Evolutionary conservation across 2,888 invertebrate genomes (phyloP), one percentile per base, ranked within the genome.

Genomic region (Diabrotica balteata): DNA sequence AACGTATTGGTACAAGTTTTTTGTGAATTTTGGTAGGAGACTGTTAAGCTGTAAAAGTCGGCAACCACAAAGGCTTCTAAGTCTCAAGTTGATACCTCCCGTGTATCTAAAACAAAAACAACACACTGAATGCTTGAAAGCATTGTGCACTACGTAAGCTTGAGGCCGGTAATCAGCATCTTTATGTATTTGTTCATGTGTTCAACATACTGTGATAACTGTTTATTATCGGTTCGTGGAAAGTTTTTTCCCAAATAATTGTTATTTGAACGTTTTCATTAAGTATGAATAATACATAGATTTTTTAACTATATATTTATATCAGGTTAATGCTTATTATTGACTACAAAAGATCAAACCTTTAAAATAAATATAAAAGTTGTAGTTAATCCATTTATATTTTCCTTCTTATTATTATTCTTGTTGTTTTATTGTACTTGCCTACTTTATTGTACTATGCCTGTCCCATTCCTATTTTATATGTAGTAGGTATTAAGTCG

Each of bases 21-120:
- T 62, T 50, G 43, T 63, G 63, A 59, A 64, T 64, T 64, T 64
- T 64, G 64, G 58, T 59, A 44, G 17, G 11, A 42, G 8, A 49
- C 43, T 54, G 47, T 9, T 46, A 46, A 32, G 52, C 51, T 58
- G 51, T 59, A 64, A 64, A 64, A 64, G 64, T 64, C 64, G 64
- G 64, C 64, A 64, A 64, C 64, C 64, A 64, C 46, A 52, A 7
- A 50, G 44, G 7, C 59, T 59, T 59, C 9, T 8, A 54, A 59
- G 51, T 46, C 22, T 61, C 43, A 50, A 59, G 52, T 80, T 80
- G 80, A 79, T 79, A 78, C 76, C 76, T 73, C 49, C 32, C 7
- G 2, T 10, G 44, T 17, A 49, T 49, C 42, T 49, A 7, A 52
- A 66, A 49, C 49, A 53, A 66, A 61, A 55, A 60, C 52, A 62